phyloP scores from a whole-genome alignment of 2,888 invertebrate genomes.

The Acrocyrtus sp. region DNA sequence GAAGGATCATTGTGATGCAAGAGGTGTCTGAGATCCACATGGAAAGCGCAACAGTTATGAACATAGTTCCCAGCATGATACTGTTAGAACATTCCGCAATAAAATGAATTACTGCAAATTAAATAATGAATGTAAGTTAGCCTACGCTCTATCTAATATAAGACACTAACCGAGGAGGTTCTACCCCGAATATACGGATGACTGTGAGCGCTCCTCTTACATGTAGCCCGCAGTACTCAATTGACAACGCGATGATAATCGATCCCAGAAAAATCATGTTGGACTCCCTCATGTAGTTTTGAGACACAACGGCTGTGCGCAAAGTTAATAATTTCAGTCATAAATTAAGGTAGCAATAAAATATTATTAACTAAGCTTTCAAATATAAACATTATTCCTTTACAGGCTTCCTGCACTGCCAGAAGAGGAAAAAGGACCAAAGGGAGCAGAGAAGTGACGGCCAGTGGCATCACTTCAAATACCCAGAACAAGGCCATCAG shows the following conservation, averaged over 20 bases:
- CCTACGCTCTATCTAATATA: too few relatives aligned
- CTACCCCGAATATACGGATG: constrained; percentile 24
- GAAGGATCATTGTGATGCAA: constrained; percentile 93
- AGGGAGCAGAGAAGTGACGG: constrained; percentile 85
- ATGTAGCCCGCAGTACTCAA: constrained; percentile 69
- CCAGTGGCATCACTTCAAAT: constrained; percentile 81
- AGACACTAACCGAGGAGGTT: too few relatives aligned
- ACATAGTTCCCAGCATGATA: constrained; percentile 84
- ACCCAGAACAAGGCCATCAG: constrained; percentile 88
- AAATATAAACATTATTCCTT: constrained; percentile 64
- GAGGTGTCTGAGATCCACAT: constrained; percentile 98
- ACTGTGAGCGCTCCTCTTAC: constrained; percentile 18
- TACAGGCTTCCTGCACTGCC: constrained; percentile 78
- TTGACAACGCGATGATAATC: constrained; percentile 68
- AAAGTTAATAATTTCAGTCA: constrained; percentile 8
- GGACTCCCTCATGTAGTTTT: constrained; percentile 59
- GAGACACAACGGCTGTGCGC: constrained; percentile 26
- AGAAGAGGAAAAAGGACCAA: constrained; percentile 83
- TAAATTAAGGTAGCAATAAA: neutral
- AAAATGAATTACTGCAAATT: too few relatives aligned
- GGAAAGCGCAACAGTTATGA: constrained; percentile 91
- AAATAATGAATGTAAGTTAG: too few relatives aligned
- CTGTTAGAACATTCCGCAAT: constrained; percentile 68
- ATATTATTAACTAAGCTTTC: too few relatives aligned
- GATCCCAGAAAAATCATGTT: constrained; percentile 66